Base-by-base conservation (phyloP, 1,140 invertebrate genomes). In the Cryptotermes secundus region DNA sequence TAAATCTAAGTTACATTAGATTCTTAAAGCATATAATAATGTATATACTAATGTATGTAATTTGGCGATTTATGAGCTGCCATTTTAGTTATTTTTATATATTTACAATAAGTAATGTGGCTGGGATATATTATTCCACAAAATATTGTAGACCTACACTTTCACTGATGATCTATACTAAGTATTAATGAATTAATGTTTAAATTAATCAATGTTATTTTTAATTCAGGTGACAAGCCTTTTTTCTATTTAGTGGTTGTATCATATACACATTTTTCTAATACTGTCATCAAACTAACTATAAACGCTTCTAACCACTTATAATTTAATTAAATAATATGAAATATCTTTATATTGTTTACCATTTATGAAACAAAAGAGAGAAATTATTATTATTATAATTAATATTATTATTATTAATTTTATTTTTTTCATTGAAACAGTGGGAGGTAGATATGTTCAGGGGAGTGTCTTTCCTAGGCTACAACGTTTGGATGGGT, bases 221-320 rank as follows among this genome's bases (percentile, higher is more conserved):
- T 72, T n/a, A 72, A 72, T 72, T 72, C 59, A 16, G 59, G 59
- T 72, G 59, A 72, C 59, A 72, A 72, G n/a, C n/a, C 59, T 72
- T 72, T 72, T 72, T 31, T 72, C 59, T 72, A 72, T 72, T 72
- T 26, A 72, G 59, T 31, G 59, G 14, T 72, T 72, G 26, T 72
- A 72, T 72, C n/a, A 31, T 72, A 72, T 72, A 72, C 31, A 72
- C n/a, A 72, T 72, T 10, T 19, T 72, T 72, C 59, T 72, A 72
- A 72, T 72, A 72, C 4, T 72, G 59, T 72, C n/a, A 72, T 26
- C 59, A 72, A 72, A 72, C 59, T 72, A 72, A 72, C 59, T 72
- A 72, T 2, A 72, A 72, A 72, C 31, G 59, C 59, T n/a, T 72
- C 59, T 72, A 72, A 72, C 26, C 59, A 72, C 59, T 72, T 72